phyloP scores from a whole-genome alignment of 2,888 invertebrate species.

The Meliscaeva auricollis region DNA sequence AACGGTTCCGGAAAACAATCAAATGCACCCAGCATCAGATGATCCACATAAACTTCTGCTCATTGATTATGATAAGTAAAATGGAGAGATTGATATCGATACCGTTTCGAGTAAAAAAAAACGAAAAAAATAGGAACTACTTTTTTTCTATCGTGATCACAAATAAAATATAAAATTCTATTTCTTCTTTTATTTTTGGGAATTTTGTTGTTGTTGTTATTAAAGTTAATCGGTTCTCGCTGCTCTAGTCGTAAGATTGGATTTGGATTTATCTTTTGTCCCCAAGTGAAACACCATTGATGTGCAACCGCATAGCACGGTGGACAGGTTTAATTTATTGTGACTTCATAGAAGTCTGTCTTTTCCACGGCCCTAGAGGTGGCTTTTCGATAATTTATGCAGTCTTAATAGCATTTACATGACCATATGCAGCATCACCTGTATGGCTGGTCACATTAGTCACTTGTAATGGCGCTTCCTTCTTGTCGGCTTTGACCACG shows the following conservation, averaged over 20 bases:
- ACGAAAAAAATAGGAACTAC: constrained; percentile 60
- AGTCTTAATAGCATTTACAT: constrained; percentile 73
- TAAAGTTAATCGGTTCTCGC: constrained; percentile 43
- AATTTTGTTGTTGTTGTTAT: no score
- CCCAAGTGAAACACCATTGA: constrained; percentile 35
- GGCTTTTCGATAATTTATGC: constrained; percentile 71
- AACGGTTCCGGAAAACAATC: constrained; percentile 39
- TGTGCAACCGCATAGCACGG: constrained; percentile 36
- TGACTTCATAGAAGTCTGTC: constrained; percentile 54
- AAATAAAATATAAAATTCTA: constrained; percentile 9
- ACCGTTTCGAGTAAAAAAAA: constrained; percentile 31
- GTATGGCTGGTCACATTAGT: constrained; percentile 72
- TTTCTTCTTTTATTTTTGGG: constrained; percentile 15
- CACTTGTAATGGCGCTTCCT: constrained; percentile 74
- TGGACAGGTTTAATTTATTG: constrained; percentile 58
- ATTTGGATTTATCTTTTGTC: constrained; percentile 13
- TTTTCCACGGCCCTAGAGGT: constrained; percentile 25
- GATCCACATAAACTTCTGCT: constrained; percentile 15
- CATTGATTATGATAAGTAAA: constrained; percentile 52
- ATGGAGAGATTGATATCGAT: constrained; percentile 59
- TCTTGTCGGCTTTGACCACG: constrained; percentile 25
- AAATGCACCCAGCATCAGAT: constrained; percentile 5
- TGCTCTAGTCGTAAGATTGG: neutral
- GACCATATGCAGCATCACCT: constrained; percentile 74
- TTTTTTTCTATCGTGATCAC: constrained; percentile 2